Percentiles rank a stretch among this genome's conserved stretches.
Conservation (phyloP, 2,888 invertebrate species). For the Oscheius myriophilus region DNA sequence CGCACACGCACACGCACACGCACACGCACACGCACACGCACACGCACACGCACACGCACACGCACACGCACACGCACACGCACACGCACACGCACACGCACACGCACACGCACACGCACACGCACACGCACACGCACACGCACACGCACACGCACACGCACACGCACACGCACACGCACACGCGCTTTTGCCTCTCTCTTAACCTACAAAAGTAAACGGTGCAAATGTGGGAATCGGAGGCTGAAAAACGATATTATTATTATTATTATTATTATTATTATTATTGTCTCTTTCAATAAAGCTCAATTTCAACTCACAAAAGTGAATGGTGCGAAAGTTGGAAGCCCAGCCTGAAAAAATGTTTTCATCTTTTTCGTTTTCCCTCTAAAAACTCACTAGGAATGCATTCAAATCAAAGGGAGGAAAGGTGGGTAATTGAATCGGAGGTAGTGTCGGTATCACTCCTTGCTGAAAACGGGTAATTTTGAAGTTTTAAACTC, state of each 20-base stretch:
- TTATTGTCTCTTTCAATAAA: neutral
- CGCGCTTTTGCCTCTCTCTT: too few species aligned
- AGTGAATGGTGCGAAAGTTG: slow-evolving; percentile 11
- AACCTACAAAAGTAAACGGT: slow-evolving; percentile 7
- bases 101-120: too few species aligned
- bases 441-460: neutral
- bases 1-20: too few species aligned
- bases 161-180: too few species aligned
- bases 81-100: too few species aligned
- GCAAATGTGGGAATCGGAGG: slow-evolving; percentile 1
- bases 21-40: too few species aligned
- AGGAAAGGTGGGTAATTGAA: slow-evolving; percentile 13
- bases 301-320: neutral
- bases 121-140: too few species aligned
- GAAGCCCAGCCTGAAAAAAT: slow-evolving; percentile 11
- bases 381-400: neutral
- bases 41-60: too few species aligned
- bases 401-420: slow-evolving; percentile 12
- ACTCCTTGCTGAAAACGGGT: slow-evolving; percentile 26
- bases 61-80: too few species aligned
- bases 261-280: too few species aligned
- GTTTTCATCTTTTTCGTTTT: neutral
- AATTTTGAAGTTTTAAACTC: too few species aligned
- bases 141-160: too few species aligned
- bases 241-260: slow-evolving; percentile 6